Evolutionary conservation across 2,888 invertebrate species (phyloP).

Genomic region (Cetonia aurata): DNA sequence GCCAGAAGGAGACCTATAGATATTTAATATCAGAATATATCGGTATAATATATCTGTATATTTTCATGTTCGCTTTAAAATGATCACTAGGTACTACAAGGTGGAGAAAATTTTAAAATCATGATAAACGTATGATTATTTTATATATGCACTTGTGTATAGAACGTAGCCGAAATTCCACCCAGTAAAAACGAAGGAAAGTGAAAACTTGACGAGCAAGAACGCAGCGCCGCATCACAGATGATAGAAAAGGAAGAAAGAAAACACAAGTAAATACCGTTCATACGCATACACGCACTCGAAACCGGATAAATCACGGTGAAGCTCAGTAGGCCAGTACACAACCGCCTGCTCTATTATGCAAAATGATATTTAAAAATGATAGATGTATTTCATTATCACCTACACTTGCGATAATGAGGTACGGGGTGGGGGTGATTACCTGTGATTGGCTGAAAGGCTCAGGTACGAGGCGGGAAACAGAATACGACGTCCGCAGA

Average conservation of each 20-base stretch:
- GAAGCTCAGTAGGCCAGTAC: slow-evolving; percentile 39
- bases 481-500: slow-evolving; percentile 47
- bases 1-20: no score
- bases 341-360: slow-evolving; percentile 39
- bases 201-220: slow-evolving; percentile 24
- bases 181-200: slow-evolving; percentile 21
- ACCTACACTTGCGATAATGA: slow-evolving; percentile 43
- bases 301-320: slow-evolving; percentile 38
- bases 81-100: no score
- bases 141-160: no score
- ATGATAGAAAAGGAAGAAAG: slow-evolving; percentile 26
- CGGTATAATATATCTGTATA: no score
- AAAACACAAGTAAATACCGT: slow-evolving; percentile 2
- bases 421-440: slow-evolving; percentile 46
- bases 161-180: background rate
- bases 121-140: no score
- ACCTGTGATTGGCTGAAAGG: slow-evolving; percentile 48
- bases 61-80: no score
- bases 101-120: no score
- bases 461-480: slow-evolving; percentile 50
- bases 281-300: slow-evolving; percentile 27
- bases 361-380: slow-evolving; percentile 42
- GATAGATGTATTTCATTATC: slow-evolving; percentile 43
- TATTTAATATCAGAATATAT: no score
- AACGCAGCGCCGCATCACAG: background rate